Evolutionary conservation across 2,113 vertebrate species (phyloP), one percentile per base, ranked within the genome.

Genomic region (Dasypus novemcinctus): DNA sequence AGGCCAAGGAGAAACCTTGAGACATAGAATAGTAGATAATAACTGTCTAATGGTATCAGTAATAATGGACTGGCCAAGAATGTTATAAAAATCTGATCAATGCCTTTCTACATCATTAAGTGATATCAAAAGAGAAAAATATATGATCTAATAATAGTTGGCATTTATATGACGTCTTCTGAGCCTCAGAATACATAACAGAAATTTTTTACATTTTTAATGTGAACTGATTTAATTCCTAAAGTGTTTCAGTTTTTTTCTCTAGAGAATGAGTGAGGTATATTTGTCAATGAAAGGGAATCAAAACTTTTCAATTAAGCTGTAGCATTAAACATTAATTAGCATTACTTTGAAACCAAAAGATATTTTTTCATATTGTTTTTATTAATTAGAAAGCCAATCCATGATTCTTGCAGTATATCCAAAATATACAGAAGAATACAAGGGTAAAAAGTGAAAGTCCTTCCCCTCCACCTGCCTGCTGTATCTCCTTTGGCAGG

Each of bases 311-410:
- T 87, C 41, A 81, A 36, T 78, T 91, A 38, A 79, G 38, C 18
- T 43, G 46, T 76, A 57, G 36, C 33, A 46, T 66, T 83, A 91
- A 76, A 95, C 68, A 71, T 85, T 69, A 82, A 82, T 95, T 74
- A 86, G 25, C 20, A 31, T 59, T 75, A 78, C 23, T 79, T 86
- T 95, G 21, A 29, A 92, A 12, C 76, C 64, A 80, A 66, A 83
- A 87, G 25, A n/a, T 84, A 52, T 92, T 93, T 85, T 91, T 84
- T 87, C 54, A 21, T 68, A 41, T 31, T 92, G 14, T 23, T 92
- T 90, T 92, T 57, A 84, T 83, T 69, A 88, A 83, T 90, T 91
- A 91, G 7, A 49, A 72, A 87, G 83, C 46, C 36, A 84, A 46
- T 76, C 69, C 36, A 9, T 71, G 41, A 7, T 90, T 31, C 46